phyloP scores from a whole-genome alignment of 2,113 vertebrate genomes.

The Pipa parva region DNA sequence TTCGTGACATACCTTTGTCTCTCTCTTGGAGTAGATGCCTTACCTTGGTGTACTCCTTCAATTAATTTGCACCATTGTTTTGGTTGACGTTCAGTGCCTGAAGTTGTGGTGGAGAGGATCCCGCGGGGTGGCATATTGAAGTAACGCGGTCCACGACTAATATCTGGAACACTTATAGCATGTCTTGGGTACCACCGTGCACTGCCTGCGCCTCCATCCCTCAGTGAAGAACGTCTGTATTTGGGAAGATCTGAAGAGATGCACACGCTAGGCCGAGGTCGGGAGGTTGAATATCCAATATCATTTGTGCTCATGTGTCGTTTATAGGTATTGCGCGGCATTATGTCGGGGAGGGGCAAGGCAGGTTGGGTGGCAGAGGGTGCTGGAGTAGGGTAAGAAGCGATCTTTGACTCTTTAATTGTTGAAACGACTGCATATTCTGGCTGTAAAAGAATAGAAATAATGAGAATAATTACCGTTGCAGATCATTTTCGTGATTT shows the following conservation, averaged over 20 bases:
- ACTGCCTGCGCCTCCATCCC: slow-evolving; percentile 27
- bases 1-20: slow-evolving; percentile 94
- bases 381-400: neutral
- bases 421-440: slow-evolving; percentile 22
- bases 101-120: slow-evolving; percentile 84
- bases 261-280: slow-evolving; percentile 26
- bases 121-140: slow-evolving; percentile 63
- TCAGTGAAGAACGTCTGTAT: slow-evolving; percentile 44
- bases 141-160: slow-evolving; percentile 16
- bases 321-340: slow-evolving; percentile 24
- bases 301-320: slow-evolving; percentile 46
- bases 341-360: slow-evolving; percentile 39
- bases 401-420: neutral
- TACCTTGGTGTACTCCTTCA: slow-evolving; percentile 79
- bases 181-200: slow-evolving; percentile 19
- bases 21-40: slow-evolving; percentile 67
- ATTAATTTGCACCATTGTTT: slow-evolving; percentile 85
- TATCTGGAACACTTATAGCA: slow-evolving; percentile 10
- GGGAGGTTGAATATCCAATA: slow-evolving; percentile 16
- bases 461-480: too few species aligned
- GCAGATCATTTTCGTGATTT: too few species aligned
- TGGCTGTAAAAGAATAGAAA: slow-evolving; percentile 8
- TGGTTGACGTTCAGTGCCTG: slow-evolving; percentile 66
- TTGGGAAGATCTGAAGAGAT: slow-evolving; percentile 37
- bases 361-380: neutral